Evolutionary conservation across 1,140 invertebrate species (phyloP).

Genomic region (Drosophila equinoxialis): DNA sequence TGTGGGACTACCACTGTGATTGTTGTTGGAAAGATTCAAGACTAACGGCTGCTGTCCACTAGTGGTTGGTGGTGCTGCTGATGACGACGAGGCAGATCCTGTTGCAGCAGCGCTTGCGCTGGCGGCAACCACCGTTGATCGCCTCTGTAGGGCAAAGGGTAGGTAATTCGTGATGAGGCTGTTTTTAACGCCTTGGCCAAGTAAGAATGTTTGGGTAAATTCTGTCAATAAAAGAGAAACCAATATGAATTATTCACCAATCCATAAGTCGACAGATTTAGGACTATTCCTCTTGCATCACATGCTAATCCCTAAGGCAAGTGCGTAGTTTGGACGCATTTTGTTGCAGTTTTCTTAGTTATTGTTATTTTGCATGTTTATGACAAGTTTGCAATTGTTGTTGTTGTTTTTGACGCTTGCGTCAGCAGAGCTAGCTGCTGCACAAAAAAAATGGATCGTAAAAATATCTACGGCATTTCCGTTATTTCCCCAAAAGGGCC

Average conservation of each 20-base stretch:
- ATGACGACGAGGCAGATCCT: conserved; percentile 55
- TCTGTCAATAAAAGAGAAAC: conserved; percentile 14
- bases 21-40: conserved; percentile 34
- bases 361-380: conserved; percentile 75
- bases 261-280: not conserved
- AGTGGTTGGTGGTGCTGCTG: conserved; percentile 15
- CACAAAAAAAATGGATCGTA: conserved; percentile 48
- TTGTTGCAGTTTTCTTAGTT: conserved; percentile 25
- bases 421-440: conserved; percentile 70
- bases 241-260: not conserved
- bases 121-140: conserved; percentile 73
- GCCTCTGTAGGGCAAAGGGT: conserved; percentile 69
- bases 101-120: conserved; percentile 45
- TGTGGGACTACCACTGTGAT: conserved; percentile 8
- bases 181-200: conserved; percentile 53
- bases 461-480: conserved; percentile 68
- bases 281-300: not conserved
- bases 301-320: not conserved
- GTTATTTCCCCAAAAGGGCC: conserved; percentile 52
- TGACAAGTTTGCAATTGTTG: conserved; percentile 53
- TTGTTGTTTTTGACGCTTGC: conserved; percentile 57
- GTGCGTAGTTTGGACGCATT: not conserved
- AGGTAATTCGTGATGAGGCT: conserved; percentile 81
- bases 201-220: not conserved
- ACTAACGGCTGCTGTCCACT: conserved; percentile 26